phyloP scores from a whole-genome alignment of 2,113 vertebrate genomes.

The Etia nguti region DNA sequence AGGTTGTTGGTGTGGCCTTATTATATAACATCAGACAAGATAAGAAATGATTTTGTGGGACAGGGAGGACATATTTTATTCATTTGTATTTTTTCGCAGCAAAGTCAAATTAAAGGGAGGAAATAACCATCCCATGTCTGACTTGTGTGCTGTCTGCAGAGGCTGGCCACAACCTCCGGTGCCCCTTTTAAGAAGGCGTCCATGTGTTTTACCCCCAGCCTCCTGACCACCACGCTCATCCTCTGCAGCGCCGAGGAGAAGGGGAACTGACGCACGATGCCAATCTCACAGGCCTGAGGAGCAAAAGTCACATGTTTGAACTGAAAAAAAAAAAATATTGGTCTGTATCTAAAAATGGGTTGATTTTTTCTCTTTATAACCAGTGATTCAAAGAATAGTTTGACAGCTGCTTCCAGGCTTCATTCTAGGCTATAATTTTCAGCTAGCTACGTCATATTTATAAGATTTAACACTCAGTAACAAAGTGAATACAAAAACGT shows the following conservation, averaged over 20 bases:
- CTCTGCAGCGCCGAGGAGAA: constrained; percentile 91
- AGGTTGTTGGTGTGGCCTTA: neutral
- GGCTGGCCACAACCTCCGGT: constrained; percentile 85
- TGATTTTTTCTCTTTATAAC: neutral
- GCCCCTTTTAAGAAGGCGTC: constrained; percentile 92
- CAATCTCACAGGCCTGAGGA: constrained; percentile 85
- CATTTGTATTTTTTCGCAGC: neutral
- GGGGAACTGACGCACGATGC: constrained; percentile 92
- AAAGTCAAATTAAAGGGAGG: neutral
- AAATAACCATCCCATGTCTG: neutral
- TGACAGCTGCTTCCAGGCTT: neutral
- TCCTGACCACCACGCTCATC: constrained; percentile 88
- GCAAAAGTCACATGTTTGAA: neutral
- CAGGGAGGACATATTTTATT: neutral
- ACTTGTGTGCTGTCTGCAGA: constrained; percentile 91
- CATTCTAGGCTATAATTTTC: neutral
- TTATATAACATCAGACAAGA: neutral
- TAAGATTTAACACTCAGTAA: neutral
- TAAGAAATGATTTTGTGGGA: neutral
- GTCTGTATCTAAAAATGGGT: neutral
- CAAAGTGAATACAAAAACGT: neutral
- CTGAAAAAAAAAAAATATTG: neutral
- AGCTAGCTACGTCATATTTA: neutral
- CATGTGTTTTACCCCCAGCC: constrained; percentile 88
- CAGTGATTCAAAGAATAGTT: neutral